These are phyloP conservation scores for Phalacrocorax aristotelis DNA, from an alignment of 2,113 vertebrate genomes.

Conservation along the genomic window DNA sequence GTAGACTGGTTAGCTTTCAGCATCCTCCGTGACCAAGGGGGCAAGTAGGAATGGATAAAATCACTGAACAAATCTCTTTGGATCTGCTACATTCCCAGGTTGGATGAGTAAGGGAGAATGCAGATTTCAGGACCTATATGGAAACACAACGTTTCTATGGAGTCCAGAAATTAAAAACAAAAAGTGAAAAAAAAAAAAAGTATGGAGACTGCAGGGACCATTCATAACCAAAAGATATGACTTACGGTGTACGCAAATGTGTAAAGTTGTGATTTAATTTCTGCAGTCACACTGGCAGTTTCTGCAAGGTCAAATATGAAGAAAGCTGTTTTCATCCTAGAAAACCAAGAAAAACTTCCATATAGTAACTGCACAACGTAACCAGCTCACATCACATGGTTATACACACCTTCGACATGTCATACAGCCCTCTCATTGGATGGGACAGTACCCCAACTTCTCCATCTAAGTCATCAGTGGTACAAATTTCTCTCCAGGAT, in stretches of 20 bases:
- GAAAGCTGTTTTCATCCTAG: slow-evolving; percentile 97
- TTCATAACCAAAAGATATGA: neutral
- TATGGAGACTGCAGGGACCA: neutral
- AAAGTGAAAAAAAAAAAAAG: too few relatives aligned
- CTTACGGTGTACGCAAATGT: slow-evolving; percentile 85
- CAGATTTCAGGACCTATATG: neutral
- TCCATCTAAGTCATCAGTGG: neutral
- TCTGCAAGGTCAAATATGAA: slow-evolving; percentile 96
- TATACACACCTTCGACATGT: neutral
- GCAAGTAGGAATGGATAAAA: slow-evolving; percentile 33
- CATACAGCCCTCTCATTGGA: too few relatives aligned
- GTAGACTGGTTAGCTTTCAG: neutral
- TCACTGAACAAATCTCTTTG: slow-evolving; percentile 7
- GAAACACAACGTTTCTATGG: fast-evolving
- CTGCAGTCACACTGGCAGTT: slow-evolving; percentile 64
- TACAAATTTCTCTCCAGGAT: neutral
- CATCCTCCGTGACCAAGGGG: neutral
- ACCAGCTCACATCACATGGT: neutral
- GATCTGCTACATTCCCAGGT: neutral
- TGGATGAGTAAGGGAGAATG: neutral
- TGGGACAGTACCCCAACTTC: neutral
- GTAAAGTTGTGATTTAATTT: slow-evolving; percentile 82
- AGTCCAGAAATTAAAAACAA: neutral
- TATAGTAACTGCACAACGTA: neutral
- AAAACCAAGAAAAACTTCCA: neutral